Conservation (phyloP, 2,888 invertebrate species). For the Rhabditoides inermis region DNA sequence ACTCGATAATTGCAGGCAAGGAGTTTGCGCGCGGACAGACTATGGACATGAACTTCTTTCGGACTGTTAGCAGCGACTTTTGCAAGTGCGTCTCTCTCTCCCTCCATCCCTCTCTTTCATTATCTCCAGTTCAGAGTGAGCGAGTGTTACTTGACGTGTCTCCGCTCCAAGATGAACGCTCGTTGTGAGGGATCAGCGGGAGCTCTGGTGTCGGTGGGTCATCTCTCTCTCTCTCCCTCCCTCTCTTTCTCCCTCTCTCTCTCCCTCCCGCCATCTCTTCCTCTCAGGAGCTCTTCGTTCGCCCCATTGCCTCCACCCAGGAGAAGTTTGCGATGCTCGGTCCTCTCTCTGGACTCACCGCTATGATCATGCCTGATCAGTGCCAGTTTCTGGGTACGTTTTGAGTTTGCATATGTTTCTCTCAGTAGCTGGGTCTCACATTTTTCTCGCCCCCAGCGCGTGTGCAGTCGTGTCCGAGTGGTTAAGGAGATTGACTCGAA, state of each 20-base stretch:
- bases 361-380: constrained; percentile 24
- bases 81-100: background rate
- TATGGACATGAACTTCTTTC: background rate
- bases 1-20: too few relatives aligned
- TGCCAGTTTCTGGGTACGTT: constrained; percentile 22
- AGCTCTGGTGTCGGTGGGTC: constrained; percentile 21
- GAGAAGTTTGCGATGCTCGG: constrained; percentile 17
- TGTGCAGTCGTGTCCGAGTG: too few relatives aligned
- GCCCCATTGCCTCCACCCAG: constrained; percentile 26
- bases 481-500: background rate
- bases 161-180: constrained; percentile 30
- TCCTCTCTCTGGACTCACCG: constrained; percentile 21
- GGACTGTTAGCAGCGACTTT: background rate
- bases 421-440: background rate
- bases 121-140: constrained; percentile 15
- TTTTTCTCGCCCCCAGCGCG: background rate
- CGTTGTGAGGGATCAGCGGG: constrained; percentile 39
- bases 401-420: background rate
- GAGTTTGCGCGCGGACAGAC: background rate
- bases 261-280: background rate
- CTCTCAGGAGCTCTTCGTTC: constrained; percentile 30
- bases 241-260: background rate
- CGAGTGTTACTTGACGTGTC: constrained; percentile 33
- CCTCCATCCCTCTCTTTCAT: background rate
- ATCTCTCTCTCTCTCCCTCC: too few relatives aligned